A percentile compares a stretch with the other conserved stretches of the same genome.
These are phyloP conservation scores for Morus bassanus DNA, from an alignment of 2,797 vertebrate species.

Conservation along the genomic window DNA sequence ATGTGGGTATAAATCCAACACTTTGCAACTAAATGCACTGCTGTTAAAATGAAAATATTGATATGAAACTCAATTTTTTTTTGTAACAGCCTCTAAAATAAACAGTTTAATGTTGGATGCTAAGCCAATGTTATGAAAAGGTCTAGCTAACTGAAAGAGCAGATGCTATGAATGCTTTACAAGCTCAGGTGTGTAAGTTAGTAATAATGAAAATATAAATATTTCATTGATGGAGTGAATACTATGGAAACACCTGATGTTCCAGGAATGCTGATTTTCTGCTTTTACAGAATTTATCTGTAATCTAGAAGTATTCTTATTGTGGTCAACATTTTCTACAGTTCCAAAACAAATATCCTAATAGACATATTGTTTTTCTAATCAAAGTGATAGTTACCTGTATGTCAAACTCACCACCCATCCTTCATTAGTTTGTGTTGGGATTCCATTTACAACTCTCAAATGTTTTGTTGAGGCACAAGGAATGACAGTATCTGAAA, in stretches of 20 bases:
- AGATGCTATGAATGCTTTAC: background rate
- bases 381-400: slow-evolving; percentile 74
- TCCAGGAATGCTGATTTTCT: background rate
- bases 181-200: background rate
- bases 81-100: background rate
- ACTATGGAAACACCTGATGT: background rate
- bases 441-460: slow-evolving; percentile 93
- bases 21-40: background rate
- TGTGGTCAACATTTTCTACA: background rate
- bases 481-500: slow-evolving; percentile 77
- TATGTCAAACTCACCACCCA: slow-evolving; percentile 97
- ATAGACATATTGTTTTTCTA: background rate
- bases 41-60: background rate
- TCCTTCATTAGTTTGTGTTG: slow-evolving; percentile 85
- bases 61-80: background rate
- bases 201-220: background rate
- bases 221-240: background rate
- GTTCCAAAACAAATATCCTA: background rate
- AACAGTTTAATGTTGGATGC: background rate
- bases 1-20: background rate
- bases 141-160: background rate
- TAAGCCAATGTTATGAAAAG: background rate
- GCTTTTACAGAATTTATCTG: background rate
- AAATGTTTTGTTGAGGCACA: slow-evolving; percentile 80
- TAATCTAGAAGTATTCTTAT: background rate